Conservation (phyloP, 2,888 invertebrate genomes). For the Rhamphomyia laevipes region DNA sequence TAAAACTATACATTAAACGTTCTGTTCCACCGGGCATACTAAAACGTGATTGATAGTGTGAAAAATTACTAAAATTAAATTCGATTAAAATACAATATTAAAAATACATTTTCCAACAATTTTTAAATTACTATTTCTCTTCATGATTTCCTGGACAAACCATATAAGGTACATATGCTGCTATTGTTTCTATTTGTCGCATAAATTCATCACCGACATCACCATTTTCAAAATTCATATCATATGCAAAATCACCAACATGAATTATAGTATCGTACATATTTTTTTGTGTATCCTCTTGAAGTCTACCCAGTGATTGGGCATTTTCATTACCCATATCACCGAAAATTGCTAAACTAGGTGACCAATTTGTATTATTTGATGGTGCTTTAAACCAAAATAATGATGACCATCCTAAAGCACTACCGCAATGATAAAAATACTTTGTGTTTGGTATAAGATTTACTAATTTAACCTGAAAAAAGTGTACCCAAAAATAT, state of each 20-base stretch:
- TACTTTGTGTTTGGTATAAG: slow-evolving; percentile 54
- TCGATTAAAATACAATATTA: background rate
- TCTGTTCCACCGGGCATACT: slow-evolving; percentile 73
- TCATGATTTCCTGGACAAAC: slow-evolving; percentile 89
- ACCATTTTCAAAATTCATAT: slow-evolving; percentile 75
- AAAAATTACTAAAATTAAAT: slow-evolving; percentile 66
- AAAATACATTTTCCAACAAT: too few species aligned
- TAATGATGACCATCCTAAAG: slow-evolving; percentile 66
- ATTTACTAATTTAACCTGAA: slow-evolving; percentile 40
- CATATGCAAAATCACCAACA: slow-evolving; percentile 92
- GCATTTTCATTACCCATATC: slow-evolving; percentile 93
- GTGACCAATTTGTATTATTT: slow-evolving; percentile 56
- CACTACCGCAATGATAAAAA: slow-evolving; percentile 72
- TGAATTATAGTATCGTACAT: slow-evolving; percentile 81
- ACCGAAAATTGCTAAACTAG: slow-evolving; percentile 76
- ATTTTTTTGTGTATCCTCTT: slow-evolving; percentile 68
- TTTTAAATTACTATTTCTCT: slow-evolving; percentile 52
- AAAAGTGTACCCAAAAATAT: background rate
- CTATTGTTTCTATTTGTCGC: slow-evolving; percentile 81
- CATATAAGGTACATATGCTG: slow-evolving; percentile 89
- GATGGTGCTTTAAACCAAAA: slow-evolving; percentile 68
- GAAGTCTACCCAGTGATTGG: slow-evolving; percentile 67
- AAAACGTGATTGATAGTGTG: slow-evolving; percentile 85
- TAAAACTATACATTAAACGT: slow-evolving; percentile 73
- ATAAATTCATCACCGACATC: slow-evolving; percentile 85